Percentiles rank a stretch among this genome's conserved stretches.
Evolutionary conservation across 2,797 vertebrate genomes (phyloP).

Genomic region (Galaxias olidus): DNA sequence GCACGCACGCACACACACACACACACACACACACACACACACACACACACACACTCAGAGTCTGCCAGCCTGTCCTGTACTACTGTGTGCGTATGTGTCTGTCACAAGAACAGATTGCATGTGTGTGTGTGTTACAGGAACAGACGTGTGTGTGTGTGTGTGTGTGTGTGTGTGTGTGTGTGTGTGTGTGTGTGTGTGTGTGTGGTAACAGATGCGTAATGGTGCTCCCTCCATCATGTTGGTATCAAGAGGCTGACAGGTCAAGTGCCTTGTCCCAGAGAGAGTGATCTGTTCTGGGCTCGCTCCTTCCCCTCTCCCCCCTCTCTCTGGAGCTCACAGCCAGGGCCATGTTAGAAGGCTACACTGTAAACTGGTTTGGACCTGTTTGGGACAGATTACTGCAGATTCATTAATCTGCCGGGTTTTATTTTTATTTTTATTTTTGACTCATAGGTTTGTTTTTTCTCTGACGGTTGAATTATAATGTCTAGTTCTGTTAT

Average conservation of each 20-base stretch:
- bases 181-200: slow-evolving; percentile 16
- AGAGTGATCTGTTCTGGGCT: slow-evolving; percentile 38
- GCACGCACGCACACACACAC: slow-evolving; percentile 5
- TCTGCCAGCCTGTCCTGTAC: not conserved
- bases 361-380: no score
- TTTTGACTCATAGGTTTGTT: no score
- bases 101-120: no score
- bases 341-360: no score
- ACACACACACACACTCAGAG: slow-evolving; percentile 9
- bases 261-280: slow-evolving; percentile 40
- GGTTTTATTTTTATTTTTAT: no score
- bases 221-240: slow-evolving; percentile 48
- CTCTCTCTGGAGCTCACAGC: not conserved
- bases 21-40: slow-evolving; percentile 23
- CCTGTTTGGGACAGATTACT: no score
- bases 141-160: slow-evolving; percentile 60
- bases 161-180: slow-evolving; percentile 6
- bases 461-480: no score
- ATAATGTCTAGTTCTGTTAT: no score
- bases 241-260: slow-evolving; percentile 56
- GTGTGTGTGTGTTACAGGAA: slow-evolving; percentile 26
- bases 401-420: no score
- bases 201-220: slow-evolving; percentile 61
- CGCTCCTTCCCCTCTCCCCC: slow-evolving; percentile 3
- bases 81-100: not conserved